Percentiles rank a stretch among this genome's conserved stretches.
Conservation (phyloP, 2,113 vertebrate species). For the Scalopus aquaticus region DNA sequence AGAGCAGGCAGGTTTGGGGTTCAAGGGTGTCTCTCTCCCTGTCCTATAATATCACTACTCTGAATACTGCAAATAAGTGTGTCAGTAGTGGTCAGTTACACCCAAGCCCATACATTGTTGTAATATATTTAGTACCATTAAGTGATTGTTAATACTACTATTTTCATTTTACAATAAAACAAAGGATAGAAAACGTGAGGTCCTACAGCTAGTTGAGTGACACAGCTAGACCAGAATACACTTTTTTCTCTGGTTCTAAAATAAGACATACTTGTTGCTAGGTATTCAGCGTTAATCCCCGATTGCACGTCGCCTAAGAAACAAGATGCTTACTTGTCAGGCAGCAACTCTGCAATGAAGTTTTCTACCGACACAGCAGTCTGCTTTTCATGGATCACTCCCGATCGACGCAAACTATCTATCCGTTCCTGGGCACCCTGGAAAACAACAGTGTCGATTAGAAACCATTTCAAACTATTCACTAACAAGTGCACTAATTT, state of each 20-base stretch:
- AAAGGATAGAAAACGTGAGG: background rate
- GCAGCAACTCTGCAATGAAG: conserved; percentile 97
- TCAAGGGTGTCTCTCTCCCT: too few species aligned
- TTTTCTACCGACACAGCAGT: conserved; percentile 95
- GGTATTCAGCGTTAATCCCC: background rate
- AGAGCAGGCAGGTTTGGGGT: too few species aligned
- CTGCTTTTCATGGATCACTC: conserved; percentile 96
- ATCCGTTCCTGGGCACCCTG: conserved; percentile 98
- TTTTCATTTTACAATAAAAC: background rate
- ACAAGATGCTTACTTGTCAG: conserved; percentile 91
- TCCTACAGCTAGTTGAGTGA: background rate
- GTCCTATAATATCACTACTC: too few species aligned
- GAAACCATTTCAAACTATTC: conserved; percentile 18
- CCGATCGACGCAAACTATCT: conserved; percentile 90
- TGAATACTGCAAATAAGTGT: background rate
- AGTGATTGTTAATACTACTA: background rate
- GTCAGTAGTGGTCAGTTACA: background rate
- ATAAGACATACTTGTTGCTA: background rate
- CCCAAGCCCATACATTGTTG: background rate
- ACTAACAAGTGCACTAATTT: background rate
- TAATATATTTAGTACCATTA: background rate
- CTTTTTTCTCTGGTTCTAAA: background rate
- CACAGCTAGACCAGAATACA: background rate
- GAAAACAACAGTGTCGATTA: conserved; percentile 19
- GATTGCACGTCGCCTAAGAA: background rate